Conservation (phyloP, 2,888 invertebrate genomes). For the Crioceris asparagi region DNA sequence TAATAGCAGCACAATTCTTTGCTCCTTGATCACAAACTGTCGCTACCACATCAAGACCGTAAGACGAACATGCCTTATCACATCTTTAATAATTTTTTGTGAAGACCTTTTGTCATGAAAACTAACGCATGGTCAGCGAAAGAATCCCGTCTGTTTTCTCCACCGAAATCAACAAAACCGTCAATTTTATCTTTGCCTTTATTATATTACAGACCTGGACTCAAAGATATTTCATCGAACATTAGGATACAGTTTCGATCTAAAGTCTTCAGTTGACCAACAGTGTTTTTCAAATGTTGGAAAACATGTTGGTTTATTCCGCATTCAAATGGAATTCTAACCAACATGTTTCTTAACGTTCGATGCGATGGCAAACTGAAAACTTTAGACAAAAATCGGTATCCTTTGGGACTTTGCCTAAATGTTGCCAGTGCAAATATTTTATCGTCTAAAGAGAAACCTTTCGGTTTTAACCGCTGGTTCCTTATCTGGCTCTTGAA, state of each 20-base stretch:
- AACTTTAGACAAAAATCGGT: constrained; percentile 16
- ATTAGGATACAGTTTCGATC: constrained; percentile 15
- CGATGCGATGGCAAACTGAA: constrained; percentile 18
- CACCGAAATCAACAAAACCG: constrained; percentile 17
- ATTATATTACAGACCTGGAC: constrained; percentile 14
- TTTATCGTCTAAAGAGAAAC: constrained; percentile 18
- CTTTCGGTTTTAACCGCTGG: constrained; percentile 12
- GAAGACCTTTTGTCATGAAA: constrained; percentile 20
- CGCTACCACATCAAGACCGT: constrained; percentile 21
- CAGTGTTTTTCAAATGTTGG: constrained; percentile 9
- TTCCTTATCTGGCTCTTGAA: constrained; percentile 11
- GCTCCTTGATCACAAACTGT: constrained; percentile 25
- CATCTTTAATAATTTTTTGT: constrained; percentile 15
- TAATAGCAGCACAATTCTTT: constrained; percentile 21
- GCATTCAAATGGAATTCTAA: constrained; percentile 12
- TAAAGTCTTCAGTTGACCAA: constrained; percentile 10
- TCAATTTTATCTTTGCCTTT: constrained; percentile 10
- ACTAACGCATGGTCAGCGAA: constrained; percentile 23
- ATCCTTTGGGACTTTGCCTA: constrained; percentile 16
- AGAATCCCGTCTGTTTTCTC: constrained; percentile 1
- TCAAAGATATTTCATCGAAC: constrained; percentile 20
- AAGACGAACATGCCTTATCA: constrained; percentile 15
- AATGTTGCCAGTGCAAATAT: constrained; percentile 15
- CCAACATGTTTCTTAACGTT: constrained; percentile 13
- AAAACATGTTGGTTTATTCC: constrained; percentile 17